Evolutionary conservation across 2,888 invertebrate species (phyloP), one percentile per base, ranked within the genome.

Genomic region (Leptinotarsa rubiginosa): DNA sequence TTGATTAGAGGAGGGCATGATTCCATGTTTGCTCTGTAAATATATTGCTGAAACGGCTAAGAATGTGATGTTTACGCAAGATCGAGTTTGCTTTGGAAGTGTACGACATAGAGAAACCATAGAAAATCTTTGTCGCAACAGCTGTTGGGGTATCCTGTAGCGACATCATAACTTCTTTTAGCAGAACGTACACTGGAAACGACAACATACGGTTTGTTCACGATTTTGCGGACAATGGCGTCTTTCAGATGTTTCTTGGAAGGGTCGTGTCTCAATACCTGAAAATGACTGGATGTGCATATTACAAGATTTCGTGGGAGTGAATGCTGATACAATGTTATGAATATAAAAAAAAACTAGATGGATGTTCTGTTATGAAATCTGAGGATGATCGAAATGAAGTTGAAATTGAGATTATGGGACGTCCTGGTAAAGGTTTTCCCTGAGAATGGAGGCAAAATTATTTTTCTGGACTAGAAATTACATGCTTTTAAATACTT

Each of bases 61-160:
- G 72, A 70, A 69, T 59, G 50, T 64, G 49, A 54, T 75, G 75
- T 75, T 75, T 72, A 64, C 75, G 70, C 66, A 75, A 75, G 72
- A 65, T 54, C 70, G 70, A 73, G 72, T 69, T 72, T 75, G 75
- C 72, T 72, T 75, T 75, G 65, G 75, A 73, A 75, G 72, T 75
- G 72, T 75, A 72, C 41, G 62, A 74, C 74, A 76, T 72, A 76
- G 64, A 71, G 73, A 76, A 52, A 77, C 77, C 77, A 77, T 75
- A 72, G 76, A 78, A 78, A 80, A 77, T 75, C 78, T 78, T 80
- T 80, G 79, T 78, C 78, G 77, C 77, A 78, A 79, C 80, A 81
- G 81, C 80, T 81, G 81, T 76, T 41, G 41, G 41, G 41, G 10
- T 74, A 78, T 80, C 78, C 78, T 75, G 77, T 76, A 73, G 77